These are phyloP conservation scores for Hypomecis atomaria DNA, from an alignment of 2,888 invertebrate genomes.

Conservation along the genomic window DNA sequence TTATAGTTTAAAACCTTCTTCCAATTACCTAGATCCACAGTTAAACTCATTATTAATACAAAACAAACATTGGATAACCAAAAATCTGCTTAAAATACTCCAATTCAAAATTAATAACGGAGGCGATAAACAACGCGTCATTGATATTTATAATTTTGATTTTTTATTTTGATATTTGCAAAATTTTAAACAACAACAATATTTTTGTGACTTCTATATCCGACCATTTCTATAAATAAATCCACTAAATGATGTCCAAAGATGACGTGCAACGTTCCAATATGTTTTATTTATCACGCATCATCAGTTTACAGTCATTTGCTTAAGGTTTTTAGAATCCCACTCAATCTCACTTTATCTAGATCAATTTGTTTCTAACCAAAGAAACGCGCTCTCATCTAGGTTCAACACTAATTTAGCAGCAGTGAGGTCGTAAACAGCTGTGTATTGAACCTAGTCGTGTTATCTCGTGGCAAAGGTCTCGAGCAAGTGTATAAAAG, in stretches of 20 bases:
- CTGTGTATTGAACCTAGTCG: background rate
- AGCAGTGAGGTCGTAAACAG: background rate
- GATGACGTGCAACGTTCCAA: too few species aligned
- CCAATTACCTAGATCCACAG: too few species aligned
- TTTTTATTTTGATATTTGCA: too few species aligned
- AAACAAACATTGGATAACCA: background rate
- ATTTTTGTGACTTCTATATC: too few species aligned
- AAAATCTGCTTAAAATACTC: too few species aligned
- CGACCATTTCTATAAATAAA: too few species aligned
- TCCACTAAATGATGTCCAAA: too few species aligned
- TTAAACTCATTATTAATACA: background rate
- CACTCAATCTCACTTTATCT: background rate
- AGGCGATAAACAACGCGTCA: background rate
- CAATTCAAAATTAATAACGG: too few species aligned
- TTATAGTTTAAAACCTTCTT: too few species aligned
- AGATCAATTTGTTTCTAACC: background rate
- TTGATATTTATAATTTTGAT: background rate
- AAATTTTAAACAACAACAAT: background rate
- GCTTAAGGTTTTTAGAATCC: too few species aligned
- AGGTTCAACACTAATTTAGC: background rate
- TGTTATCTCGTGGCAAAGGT: slow-evolving; percentile 3
- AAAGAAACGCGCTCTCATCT: background rate
- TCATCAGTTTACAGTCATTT: too few species aligned
- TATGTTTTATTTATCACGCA: too few species aligned
- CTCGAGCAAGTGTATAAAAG: background rate